A percentile compares a stretch with the other conserved stretches of the same genome.
These are phyloP conservation scores for Myxocyprinus asiaticus DNA, from an alignment of 2,113 vertebrate genomes.

Conservation along the genomic window DNA sequence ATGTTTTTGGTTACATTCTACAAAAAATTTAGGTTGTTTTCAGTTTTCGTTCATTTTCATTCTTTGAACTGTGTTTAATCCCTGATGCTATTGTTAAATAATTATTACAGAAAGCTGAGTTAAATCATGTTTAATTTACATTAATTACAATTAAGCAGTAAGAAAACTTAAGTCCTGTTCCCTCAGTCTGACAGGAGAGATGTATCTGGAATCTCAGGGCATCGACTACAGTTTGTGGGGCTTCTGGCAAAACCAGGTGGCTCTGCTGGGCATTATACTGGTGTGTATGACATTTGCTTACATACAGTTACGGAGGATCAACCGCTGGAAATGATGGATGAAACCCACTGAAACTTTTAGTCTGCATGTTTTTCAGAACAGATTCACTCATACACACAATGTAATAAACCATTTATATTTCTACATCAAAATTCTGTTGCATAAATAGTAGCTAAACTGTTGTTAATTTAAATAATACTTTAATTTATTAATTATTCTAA, in stretches of 20 bases:
- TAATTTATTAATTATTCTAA: neutral
- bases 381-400: neutral
- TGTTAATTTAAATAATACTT: neutral
- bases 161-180: neutral
- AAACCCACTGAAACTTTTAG: neutral
- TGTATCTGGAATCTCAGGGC: slow-evolving; percentile 62
- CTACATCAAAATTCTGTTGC: neutral
- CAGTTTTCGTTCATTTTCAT: too few relatives aligned
- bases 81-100: too few relatives aligned
- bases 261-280: slow-evolving; percentile 70
- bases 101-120: too few relatives aligned
- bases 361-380: neutral
- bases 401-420: neutral
- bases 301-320: slow-evolving; percentile 72
- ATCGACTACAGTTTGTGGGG: slow-evolving; percentile 79
- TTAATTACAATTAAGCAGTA: too few relatives aligned
- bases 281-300: slow-evolving; percentile 72
- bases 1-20: too few relatives aligned
- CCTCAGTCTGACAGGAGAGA: slow-evolving; percentile 70
- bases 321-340: slow-evolving; percentile 74
- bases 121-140: too few relatives aligned
- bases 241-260: slow-evolving; percentile 80
- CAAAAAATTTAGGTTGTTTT: too few relatives aligned
- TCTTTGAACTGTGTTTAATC: too few relatives aligned
- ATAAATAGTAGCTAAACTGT: neutral